These are phyloP conservation scores for Limnephilus lunatus DNA, from an alignment of 2,888 invertebrate genomes.

Conservation along the genomic window DNA sequence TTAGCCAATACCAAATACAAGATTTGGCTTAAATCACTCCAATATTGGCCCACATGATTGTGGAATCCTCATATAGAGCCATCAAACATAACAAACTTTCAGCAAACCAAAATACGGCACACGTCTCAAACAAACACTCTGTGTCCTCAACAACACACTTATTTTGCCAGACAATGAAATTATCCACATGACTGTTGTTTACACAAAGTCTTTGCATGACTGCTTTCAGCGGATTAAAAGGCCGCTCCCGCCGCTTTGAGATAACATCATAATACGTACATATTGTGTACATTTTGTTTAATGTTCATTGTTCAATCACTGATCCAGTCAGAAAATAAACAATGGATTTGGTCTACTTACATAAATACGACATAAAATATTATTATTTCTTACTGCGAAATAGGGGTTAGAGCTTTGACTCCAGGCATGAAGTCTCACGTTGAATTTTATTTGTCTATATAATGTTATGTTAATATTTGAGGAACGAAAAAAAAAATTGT, in stretches of 20 bases:
- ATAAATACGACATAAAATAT: background rate
- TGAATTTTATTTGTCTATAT: background rate
- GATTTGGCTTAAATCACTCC: background rate
- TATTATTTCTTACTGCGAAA: background rate
- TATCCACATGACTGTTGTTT: conserved; percentile 3
- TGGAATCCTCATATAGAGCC: background rate
- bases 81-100: background rate
- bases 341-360: background rate
- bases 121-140: conserved; percentile 28
- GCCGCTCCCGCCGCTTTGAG: background rate
- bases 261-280: background rate
- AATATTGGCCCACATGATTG: background rate
- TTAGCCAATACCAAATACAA: background rate
- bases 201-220: background rate
- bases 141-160: background rate
- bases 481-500: too few species aligned
- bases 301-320: background rate
- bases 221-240: background rate
- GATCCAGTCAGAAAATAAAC: background rate
- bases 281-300: background rate
- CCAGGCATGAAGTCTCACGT: background rate
- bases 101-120: background rate
- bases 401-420: background rate
- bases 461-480: too few species aligned
- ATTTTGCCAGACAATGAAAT: background rate